Percentiles rank a stretch among this genome's conserved stretches.
Evolutionary conservation across 2,888 invertebrate genomes (phyloP).

Genomic region (Cephus sareptanus): DNA sequence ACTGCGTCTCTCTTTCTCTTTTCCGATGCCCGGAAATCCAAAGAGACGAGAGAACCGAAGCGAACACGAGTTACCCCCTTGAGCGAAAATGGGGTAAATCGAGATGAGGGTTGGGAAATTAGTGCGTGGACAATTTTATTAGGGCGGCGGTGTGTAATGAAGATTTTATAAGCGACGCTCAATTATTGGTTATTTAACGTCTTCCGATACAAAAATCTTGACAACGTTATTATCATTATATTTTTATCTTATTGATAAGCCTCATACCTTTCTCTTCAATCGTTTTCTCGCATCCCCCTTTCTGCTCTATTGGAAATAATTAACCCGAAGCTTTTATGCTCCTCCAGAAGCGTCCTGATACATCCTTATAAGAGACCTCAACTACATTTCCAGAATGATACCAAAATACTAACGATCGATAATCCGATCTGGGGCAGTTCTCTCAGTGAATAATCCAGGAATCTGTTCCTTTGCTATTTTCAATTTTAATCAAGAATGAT

Average conservation of each 20-base stretch:
- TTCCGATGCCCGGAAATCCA: slow-evolving; percentile 16
- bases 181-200: slow-evolving; percentile 52
- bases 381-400: neutral
- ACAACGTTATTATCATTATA: neutral
- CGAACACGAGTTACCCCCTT: slow-evolving; percentile 31
- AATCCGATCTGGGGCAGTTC: neutral
- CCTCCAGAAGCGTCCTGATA: neutral
- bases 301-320: neutral
- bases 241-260: neutral
- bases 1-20: slow-evolving; percentile 21
- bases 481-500: neutral
- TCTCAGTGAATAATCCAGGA: neutral
- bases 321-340: neutral
- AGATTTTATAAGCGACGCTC: slow-evolving; percentile 54
- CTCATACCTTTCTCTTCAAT: neutral
- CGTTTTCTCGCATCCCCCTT: neutral
- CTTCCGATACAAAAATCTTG: slow-evolving; percentile 1
- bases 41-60: slow-evolving; percentile 5
- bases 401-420: neutral
- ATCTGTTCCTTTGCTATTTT: neutral
- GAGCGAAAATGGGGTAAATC: slow-evolving; percentile 52
- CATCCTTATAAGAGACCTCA: neutral
- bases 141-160: slow-evolving; percentile 48
- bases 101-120: slow-evolving; percentile 52
- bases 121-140: slow-evolving; percentile 58